phyloP scores from a whole-genome alignment of 2,888 invertebrate species.

The Caenorhabditis angaria region DNA sequence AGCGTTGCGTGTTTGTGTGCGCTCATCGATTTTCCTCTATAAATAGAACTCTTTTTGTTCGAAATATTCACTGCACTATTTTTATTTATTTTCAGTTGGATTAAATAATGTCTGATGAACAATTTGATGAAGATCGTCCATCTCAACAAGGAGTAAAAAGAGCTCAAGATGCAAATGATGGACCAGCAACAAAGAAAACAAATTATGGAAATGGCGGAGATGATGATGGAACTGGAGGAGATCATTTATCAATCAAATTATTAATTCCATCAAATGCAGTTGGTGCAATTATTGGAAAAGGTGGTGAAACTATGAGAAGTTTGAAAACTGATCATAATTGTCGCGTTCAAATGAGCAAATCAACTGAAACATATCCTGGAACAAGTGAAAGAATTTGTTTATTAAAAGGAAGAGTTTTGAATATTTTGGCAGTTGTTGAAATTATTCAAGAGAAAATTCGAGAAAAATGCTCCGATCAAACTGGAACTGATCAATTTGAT shows the following conservation, averaged over 20 bases:
- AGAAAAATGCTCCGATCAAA: conserved; percentile 90
- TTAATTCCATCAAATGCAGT: conserved; percentile 82
- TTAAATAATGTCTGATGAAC: not conserved
- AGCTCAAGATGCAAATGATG: conserved; percentile 58
- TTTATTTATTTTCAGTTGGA: not conserved
- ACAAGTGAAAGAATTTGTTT: conserved; percentile 92
- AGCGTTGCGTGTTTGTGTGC: not conserved
- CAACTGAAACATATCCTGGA: conserved; percentile 93
- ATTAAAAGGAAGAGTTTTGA: conserved; percentile 88
- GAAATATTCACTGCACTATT: no score
- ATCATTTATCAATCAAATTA: conserved; percentile 47
- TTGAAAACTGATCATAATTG: conserved; percentile 97
- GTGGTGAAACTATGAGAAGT: conserved; percentile 97
- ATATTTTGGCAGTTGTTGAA: conserved; percentile 88
- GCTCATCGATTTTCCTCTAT: not conserved
- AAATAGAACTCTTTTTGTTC: no score
- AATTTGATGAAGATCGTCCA: conserved; percentile 26
- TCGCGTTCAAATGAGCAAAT: conserved; percentile 98
- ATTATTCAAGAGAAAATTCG: conserved; percentile 95
- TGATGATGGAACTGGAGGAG: conserved; percentile 23
- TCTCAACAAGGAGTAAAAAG: conserved; percentile 53
- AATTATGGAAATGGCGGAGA: conserved; percentile 52
- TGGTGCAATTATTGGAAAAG: conserved; percentile 94
- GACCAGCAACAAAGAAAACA: conserved; percentile 67
- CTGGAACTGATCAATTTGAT: conserved; percentile 74